A percentile compares a stretch with the other conserved stretches of the same genome.
These are phyloP conservation scores for Andrena trimmerana DNA, from an alignment of 2,888 invertebrate species.

Conservation along the genomic window DNA sequence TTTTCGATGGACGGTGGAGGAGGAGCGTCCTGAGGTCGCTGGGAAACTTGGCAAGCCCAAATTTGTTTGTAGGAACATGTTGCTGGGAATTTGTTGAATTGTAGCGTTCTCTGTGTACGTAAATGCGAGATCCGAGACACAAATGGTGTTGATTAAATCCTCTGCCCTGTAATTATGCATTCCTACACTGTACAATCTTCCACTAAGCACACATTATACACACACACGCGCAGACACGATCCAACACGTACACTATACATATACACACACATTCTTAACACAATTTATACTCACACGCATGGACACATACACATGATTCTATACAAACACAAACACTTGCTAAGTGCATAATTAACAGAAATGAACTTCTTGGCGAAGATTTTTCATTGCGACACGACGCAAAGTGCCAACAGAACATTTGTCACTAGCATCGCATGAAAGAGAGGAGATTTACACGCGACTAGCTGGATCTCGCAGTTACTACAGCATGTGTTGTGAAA, in stretches of 20 bases:
- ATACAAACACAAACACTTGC: background rate
- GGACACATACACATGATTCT: background rate
- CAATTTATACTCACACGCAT: constrained; percentile 1
- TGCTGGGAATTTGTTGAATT: constrained; percentile 1
- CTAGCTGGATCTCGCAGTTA: constrained; percentile 11
- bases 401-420: constrained; percentile 11
- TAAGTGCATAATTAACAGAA: background rate
- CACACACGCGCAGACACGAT: constrained; percentile 6
- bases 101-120: constrained; percentile 14
- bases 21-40: background rate
- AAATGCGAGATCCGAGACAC: constrained; percentile 22
- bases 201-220: constrained; percentile 4
- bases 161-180: background rate
- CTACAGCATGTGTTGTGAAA: background rate
- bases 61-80: background rate
- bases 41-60: background rate
- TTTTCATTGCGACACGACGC: constrained; percentile 7
- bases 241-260: background rate
- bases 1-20: background rate
- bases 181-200: constrained; percentile 3
- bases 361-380: constrained; percentile 1
- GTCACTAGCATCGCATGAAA: background rate
- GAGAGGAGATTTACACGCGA: background rate
- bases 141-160: background rate
- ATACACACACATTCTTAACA: constrained; percentile 7